Conservation (phyloP, 2,113 vertebrate species). For the Paradoxurus hermaphroditus region DNA sequence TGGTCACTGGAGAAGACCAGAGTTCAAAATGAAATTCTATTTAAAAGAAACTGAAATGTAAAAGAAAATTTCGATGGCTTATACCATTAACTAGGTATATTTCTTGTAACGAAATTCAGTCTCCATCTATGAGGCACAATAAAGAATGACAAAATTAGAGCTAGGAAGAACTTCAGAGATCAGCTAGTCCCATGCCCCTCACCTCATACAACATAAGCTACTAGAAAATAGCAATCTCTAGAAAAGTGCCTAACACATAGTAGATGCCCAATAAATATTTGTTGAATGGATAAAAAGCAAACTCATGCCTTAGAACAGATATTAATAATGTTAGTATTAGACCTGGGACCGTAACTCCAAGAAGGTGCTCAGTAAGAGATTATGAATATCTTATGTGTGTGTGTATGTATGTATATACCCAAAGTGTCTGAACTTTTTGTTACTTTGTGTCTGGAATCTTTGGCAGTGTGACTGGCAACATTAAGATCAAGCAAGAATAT, state of each 20-base stretch:
- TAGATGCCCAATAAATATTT: slow-evolving; percentile 19
- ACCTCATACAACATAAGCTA: slow-evolving; percentile 11
- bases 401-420: neutral
- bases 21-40: slow-evolving; percentile 11
- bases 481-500: neutral
- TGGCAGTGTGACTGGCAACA: neutral
- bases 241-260: neutral
- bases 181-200: neutral
- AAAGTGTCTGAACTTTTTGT: neutral
- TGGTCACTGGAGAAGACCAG: neutral
- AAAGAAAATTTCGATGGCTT: slow-evolving; percentile 4
- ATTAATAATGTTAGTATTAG: neutral
- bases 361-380: neutral
- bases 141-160: neutral
- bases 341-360: neutral
- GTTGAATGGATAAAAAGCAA: neutral
- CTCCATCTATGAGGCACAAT: neutral
- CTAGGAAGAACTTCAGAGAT: neutral
- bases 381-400: neutral
- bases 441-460: neutral
- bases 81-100: neutral
- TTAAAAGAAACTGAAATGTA: slow-evolving; percentile 2
- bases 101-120: neutral
- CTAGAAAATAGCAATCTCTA: neutral
- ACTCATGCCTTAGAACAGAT: neutral